A percentile compares a stretch with the other conserved stretches of the same genome.
Evolutionary conservation across 1,140 invertebrate genomes (phyloP).

Genomic region (Caenorhabditis brenneri): DNA sequence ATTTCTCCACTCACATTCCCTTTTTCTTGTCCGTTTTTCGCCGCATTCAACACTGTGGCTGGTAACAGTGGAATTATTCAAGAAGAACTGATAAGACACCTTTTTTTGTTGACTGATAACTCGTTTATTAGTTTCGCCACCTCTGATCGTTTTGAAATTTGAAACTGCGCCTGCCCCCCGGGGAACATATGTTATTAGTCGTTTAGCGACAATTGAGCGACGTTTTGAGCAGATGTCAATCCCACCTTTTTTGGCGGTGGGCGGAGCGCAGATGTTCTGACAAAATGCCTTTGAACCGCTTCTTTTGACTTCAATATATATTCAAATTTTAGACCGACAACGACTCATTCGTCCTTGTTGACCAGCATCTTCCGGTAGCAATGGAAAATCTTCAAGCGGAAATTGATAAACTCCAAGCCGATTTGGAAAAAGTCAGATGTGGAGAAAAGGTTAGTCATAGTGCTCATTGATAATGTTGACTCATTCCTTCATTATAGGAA

Average conservation of each 20-base stretch:
- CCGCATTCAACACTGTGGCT: background rate
- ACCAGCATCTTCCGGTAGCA: constrained; percentile 1
- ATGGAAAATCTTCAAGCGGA: constrained; percentile 38
- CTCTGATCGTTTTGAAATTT: constrained; percentile 15
- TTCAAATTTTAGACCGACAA: constrained; percentile 28
- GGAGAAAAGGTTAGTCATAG: background rate
- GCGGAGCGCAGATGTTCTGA: background rate
- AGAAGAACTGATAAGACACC: constrained; percentile 5
- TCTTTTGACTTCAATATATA: background rate
- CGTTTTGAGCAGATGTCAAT: background rate
- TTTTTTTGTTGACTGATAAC: background rate
- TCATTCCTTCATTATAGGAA: background rate
- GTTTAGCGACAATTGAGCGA: background rate
- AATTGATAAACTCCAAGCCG: constrained; percentile 17
- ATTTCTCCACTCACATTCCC: background rate
- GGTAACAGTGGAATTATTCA: constrained; percentile 8
- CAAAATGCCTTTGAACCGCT: background rate
- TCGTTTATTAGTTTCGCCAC: constrained; percentile 17
- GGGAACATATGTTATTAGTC: constrained; percentile 13
- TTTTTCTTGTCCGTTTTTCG: background rate
- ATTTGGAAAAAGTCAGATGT: background rate
- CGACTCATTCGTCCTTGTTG: constrained; percentile 23
- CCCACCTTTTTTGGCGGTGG: background rate
- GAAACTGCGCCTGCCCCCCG: background rate
- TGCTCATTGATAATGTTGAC: background rate